Evolutionary conservation across 2,888 invertebrate species (phyloP).

Genomic region (Penaeus monodon): DNA sequence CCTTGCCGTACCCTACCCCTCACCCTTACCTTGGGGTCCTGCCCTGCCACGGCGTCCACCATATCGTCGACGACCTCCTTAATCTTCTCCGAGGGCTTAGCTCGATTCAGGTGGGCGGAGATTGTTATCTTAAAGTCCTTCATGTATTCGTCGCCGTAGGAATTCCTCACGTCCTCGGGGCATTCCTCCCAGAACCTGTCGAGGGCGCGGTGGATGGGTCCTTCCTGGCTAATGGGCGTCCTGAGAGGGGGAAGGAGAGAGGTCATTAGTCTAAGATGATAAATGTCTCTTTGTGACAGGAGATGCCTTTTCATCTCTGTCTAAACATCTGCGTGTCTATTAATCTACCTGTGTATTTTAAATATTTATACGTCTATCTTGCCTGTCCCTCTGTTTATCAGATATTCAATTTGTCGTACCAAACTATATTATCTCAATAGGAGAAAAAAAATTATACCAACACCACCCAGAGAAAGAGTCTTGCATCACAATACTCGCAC

Average conservation of each 20-base stretch:
- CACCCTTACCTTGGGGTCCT: slow-evolving; percentile 66
- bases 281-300: no score
- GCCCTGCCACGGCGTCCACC: slow-evolving; percentile 67
- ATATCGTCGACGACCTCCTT: slow-evolving; percentile 68
- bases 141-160: slow-evolving; percentile 68
- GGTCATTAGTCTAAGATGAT: not conserved
- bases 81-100: slow-evolving; percentile 66
- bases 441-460: no score
- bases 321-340: no score
- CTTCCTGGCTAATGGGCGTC: slow-evolving; percentile 67
- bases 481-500: no score
- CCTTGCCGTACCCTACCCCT: slow-evolving; percentile 23
- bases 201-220: slow-evolving; percentile 65
- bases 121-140: slow-evolving; percentile 67
- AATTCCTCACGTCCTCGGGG: slow-evolving; percentile 67
- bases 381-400: no score
- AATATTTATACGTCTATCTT: no score
- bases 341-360: no score
- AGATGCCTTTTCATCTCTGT: no score
- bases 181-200: slow-evolving; percentile 68
- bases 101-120: slow-evolving; percentile 63
- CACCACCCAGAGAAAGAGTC: no score
- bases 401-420: no score
- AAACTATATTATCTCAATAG: no score
- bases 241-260: slow-evolving; percentile 55